Evolutionary conservation across 2,797 vertebrate species (phyloP).

Genomic region (Galaxias olidus): DNA sequence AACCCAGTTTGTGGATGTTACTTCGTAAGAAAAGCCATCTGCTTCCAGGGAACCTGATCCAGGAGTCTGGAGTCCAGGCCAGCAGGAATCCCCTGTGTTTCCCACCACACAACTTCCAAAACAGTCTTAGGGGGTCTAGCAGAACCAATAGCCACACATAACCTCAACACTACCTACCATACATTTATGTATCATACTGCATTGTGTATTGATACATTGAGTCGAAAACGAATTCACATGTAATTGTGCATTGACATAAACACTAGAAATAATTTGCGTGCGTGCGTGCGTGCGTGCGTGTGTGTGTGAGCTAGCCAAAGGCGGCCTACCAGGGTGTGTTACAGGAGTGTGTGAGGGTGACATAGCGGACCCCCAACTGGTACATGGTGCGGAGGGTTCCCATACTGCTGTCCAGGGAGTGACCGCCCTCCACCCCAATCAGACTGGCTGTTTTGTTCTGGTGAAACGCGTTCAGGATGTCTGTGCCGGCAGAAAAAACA

Average conservation of each 20-base stretch:
- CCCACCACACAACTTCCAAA: not conserved
- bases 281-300: not conserved
- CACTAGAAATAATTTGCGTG: not conserved
- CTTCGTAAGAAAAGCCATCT: too few relatives aligned
- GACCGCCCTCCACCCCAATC: conserved; percentile 91
- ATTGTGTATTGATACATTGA: too few relatives aligned
- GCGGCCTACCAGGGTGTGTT: conserved; percentile 90
- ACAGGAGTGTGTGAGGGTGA: conserved; percentile 95
- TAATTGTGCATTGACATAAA: too few relatives aligned
- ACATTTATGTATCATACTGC: too few relatives aligned
- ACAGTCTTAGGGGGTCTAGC: not conserved
- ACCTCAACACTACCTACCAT: too few relatives aligned
- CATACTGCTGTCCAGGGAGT: conserved; percentile 93
- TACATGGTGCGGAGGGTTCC: conserved; percentile 86
- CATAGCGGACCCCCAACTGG: conserved; percentile 87
- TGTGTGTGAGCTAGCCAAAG: not conserved
- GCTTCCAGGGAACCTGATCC: too few relatives aligned
- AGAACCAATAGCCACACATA: too few relatives aligned
- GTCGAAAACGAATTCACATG: too few relatives aligned
- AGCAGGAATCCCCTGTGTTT: conserved; percentile 1
- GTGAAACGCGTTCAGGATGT: conserved; percentile 67
- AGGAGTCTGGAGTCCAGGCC: too few relatives aligned
- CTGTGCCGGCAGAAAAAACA: conserved; percentile 46
- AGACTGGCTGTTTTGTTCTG: conserved; percentile 84
- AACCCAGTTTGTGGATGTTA: too few relatives aligned